A percentile compares a stretch with the other conserved stretches of the same genome.
Evolutionary conservation across 2,113 vertebrate genomes (phyloP).

Genomic region (Asarcornis scutulata): DNA sequence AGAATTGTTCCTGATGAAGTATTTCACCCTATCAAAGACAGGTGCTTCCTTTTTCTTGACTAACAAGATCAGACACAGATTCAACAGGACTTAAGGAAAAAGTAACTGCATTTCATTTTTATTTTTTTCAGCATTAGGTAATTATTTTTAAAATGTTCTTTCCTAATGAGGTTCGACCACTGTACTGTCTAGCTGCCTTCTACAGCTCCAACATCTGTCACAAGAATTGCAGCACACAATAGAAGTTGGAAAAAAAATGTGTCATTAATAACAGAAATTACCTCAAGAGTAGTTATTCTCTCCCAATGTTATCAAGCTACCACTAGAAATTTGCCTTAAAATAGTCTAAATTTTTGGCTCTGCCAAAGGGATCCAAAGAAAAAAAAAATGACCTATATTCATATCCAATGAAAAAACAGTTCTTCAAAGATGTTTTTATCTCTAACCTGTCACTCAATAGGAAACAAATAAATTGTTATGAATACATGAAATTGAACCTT

Average conservation of each 20-base stretch:
- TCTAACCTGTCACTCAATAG: not conserved
- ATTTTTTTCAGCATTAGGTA: not conserved
- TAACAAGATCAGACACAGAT: not conserved
- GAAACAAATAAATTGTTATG: constrained; percentile 28
- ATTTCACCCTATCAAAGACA: not conserved
- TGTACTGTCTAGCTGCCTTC: not conserved
- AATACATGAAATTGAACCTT: not conserved
- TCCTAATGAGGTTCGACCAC: not conserved
- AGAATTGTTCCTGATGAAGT: constrained; percentile 15
- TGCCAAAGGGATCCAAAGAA: not conserved
- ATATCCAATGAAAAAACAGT: not conserved
- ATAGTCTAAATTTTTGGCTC: not conserved
- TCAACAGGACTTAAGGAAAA: not conserved
- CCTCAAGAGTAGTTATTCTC: not conserved
- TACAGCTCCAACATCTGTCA: not conserved
- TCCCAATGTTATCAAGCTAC: not conserved
- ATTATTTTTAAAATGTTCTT: not conserved
- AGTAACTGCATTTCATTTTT: not conserved
- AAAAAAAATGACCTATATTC: not conserved
- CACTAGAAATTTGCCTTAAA: constrained; percentile 21
- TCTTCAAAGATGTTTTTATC: constrained; percentile 18
- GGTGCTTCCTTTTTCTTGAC: not conserved
- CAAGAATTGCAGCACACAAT: not conserved
- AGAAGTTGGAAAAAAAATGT: not conserved
- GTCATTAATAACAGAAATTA: not conserved